A percentile compares a stretch with the other conserved stretches of the same genome.
Evolutionary conservation across 2,797 vertebrate genomes (phyloP).

Genomic region (Siniperca scherzeri): DNA sequence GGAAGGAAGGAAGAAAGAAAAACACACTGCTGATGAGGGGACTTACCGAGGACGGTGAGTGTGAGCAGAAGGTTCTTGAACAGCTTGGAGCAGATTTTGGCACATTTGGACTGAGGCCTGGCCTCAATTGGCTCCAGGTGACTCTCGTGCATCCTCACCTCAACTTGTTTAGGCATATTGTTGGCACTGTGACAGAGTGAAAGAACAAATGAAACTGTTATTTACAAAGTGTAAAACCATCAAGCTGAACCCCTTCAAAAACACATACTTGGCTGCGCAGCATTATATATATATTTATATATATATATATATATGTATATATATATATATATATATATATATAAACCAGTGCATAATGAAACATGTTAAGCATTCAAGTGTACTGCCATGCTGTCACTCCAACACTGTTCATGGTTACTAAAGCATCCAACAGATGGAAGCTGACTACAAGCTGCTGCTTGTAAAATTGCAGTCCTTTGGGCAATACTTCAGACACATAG

Average conservation of each 20-base stretch:
- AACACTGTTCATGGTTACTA: slow-evolving; percentile 46
- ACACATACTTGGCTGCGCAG: background rate
- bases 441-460: slow-evolving; percentile 58
- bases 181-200: slow-evolving; percentile 87
- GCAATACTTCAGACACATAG: slow-evolving; percentile 18
- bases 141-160: slow-evolving; percentile 98
- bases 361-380: slow-evolving; percentile 45
- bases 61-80: slow-evolving; percentile 96
- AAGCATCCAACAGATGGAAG: slow-evolving; percentile 71
- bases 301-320: no score
- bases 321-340: no score
- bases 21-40: background rate
- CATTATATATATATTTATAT: background rate
- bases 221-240: background rate
- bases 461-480: slow-evolving; percentile 36
- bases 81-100: slow-evolving; percentile 90
- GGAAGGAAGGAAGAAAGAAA: slow-evolving; percentile 11
- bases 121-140: slow-evolving; percentile 90
- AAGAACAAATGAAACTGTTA: background rate
- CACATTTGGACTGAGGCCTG: slow-evolving; percentile 87
- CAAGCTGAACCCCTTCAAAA: background rate
- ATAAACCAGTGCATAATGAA: slow-evolving; percentile 21
- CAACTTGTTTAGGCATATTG: slow-evolving; percentile 99
- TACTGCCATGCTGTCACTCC: slow-evolving; percentile 61
- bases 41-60: slow-evolving; percentile 93